Conservation (phyloP, 2,888 invertebrate species). For the Podotricha telesiphe region DNA sequence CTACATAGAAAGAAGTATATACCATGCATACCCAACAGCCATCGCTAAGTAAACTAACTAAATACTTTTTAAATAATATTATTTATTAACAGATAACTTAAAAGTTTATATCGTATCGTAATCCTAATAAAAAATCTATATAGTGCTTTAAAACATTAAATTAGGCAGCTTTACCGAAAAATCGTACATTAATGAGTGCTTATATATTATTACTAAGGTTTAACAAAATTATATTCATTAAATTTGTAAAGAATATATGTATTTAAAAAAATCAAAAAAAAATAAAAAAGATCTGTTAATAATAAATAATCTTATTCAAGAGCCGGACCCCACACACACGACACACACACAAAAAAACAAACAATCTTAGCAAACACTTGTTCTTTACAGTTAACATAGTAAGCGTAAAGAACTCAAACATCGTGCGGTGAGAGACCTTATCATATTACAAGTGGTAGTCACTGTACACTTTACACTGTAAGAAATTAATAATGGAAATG, state of each 20-base stretch:
- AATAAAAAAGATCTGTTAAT: too few species aligned
- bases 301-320: conserved; percentile 17
- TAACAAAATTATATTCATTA: too few species aligned
- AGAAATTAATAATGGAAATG: conserved; percentile 9
- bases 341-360: neutral
- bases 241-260: neutral
- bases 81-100: neutral
- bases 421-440: conserved; percentile 20
- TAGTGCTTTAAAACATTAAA: too few species aligned
- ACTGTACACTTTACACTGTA: neutral
- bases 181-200: too few species aligned
- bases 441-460: conserved; percentile 13
- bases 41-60: conserved; percentile 1
- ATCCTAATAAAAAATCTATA: too few species aligned
- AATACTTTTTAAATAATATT: conserved; percentile 10
- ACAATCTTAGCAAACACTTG: neutral
- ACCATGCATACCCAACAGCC: conserved; percentile 6
- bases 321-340: neutral
- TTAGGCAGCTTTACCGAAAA: too few species aligned
- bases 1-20: neutral
- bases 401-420: conserved; percentile 14
- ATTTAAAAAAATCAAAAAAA: neutral
- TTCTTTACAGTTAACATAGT: conserved; percentile 8
- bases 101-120: too few species aligned
- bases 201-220: too few species aligned